Evolutionary conservation across 2,113 vertebrate species (phyloP), one percentile per base, ranked within the genome.

Genomic region (Benitochromis conjunctus): DNA sequence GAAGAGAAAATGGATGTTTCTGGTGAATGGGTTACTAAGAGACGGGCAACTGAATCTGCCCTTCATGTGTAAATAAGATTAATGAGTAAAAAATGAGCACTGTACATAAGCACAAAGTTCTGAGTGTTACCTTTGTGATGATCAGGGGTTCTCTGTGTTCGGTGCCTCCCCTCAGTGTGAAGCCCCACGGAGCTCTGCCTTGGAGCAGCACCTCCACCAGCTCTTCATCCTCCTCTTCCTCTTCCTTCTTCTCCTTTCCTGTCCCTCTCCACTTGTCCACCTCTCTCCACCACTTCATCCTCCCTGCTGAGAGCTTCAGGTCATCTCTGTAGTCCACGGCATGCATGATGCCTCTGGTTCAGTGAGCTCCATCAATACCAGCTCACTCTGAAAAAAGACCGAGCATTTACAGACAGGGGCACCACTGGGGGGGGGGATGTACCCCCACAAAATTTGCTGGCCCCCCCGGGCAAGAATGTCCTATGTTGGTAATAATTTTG

Each of bases 131-230:
- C 97, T 98, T 98, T 4, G 97, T 98, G 93, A 98, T 97, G 93
- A 97, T 86, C 80, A 98, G 97, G 3, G 97, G 97, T 89, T 98
- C 97, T 4, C 96, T 87, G 85, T 97, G 97, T 89, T 98, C 97
- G 3, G 91, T 96, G 16, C 98, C 97, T 66, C 98, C 98, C 89
- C 97, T 97, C 80, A 98, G 83, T 16, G 97, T 98, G 94, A 98
- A 98, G 74, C 97, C 98, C 98, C 98, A 98, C 0, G 98, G 97
- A 3, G 97, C 96, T 24, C 96, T 91, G 7, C 90, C 93, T 46
- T 8, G 76, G 38, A 93, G 94, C 78, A 86, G 88, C 79, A 93
- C 87, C 89, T 94, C 84, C 88, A 93, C 87, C 88, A 91, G 88
- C 85, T 80, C 88, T 3, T 79, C 85, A 0, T 57, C 88, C 66